Evolutionary conservation across 2,888 invertebrate genomes (phyloP).

Genomic region (Caenorhabditis doughertyi): DNA sequence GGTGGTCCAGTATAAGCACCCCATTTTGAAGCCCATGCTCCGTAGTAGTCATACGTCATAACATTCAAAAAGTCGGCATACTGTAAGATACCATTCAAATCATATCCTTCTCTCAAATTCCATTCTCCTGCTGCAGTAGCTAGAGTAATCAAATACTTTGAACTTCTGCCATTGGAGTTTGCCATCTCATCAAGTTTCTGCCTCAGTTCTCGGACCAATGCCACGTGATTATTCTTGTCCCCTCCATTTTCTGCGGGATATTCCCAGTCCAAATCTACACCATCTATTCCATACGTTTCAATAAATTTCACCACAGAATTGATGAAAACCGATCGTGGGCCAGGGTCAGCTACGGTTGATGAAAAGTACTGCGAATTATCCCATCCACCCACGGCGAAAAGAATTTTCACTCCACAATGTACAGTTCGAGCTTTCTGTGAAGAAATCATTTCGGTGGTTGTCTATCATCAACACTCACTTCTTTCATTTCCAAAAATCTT

Average conservation of each 20-base stretch:
- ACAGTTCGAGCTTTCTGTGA: too few species aligned
- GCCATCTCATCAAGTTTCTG: not conserved
- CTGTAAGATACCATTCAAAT: not conserved
- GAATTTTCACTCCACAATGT: too few species aligned
- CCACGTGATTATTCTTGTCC: not conserved
- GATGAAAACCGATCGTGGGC: too few species aligned
- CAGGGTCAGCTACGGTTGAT: too few species aligned
- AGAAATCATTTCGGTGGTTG: too few species aligned
- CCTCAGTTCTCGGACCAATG: not conserved
- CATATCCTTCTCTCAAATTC: not conserved
- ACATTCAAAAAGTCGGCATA: not conserved
- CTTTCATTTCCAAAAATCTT: too few species aligned
- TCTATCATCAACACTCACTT: too few species aligned
- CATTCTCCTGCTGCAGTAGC: not conserved
- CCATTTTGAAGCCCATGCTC: slow-evolving; percentile 12
- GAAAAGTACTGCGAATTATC: too few species aligned
- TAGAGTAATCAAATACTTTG: too few species aligned
- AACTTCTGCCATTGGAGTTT: not conserved
- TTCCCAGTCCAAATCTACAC: slow-evolving; percentile 5
- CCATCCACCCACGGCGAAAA: too few species aligned
- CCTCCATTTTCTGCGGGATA: not conserved
- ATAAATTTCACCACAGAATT: not conserved
- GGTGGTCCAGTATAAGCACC: slow-evolving; percentile 63
- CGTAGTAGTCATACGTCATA: not conserved
- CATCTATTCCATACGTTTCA: not conserved